Percentiles rank a stretch among this genome's conserved stretches.
Evolutionary conservation across 2,888 invertebrate genomes (phyloP).

Genomic region (Drosophila ustulata): DNA sequence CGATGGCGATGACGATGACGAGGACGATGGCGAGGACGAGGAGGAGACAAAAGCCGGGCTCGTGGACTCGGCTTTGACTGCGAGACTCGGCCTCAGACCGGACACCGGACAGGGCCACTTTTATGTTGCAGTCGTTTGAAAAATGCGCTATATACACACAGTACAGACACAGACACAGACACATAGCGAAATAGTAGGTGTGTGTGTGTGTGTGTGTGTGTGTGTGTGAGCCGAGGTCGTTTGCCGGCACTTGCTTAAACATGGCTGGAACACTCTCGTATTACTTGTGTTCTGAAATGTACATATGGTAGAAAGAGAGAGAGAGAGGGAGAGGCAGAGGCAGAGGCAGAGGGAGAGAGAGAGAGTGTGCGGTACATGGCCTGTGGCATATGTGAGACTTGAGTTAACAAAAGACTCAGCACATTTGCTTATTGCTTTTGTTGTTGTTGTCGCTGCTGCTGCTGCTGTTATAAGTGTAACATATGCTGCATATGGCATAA

Average conservation of each 20-base stretch:
- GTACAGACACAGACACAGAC: neutral
- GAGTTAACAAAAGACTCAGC: constrained; percentile 55
- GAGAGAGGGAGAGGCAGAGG: neutral
- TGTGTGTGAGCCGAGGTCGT: constrained; percentile 61
- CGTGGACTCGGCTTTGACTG: constrained; percentile 12
- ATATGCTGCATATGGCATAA: constrained; percentile 58
- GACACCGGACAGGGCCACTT: constrained; percentile 15
- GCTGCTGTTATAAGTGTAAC: constrained; percentile 48
- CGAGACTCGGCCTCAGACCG: constrained; percentile 37
- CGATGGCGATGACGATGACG: constrained; percentile 12
- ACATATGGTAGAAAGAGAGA: constrained; percentile 4
- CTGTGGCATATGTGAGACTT: constrained; percentile 27
- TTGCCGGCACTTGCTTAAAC: constrained; percentile 70
- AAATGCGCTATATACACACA: constrained; percentile 10
- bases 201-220: constrained; percentile 20
- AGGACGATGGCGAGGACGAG: constrained; percentile 25
- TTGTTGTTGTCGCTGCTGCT: constrained; percentile 22
- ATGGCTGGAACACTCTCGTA: constrained; percentile 30
- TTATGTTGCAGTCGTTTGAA: constrained; percentile 23
- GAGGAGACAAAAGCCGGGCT: constrained; percentile 18
- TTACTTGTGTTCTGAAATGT: constrained; percentile 14
- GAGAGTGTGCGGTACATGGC: constrained; percentile 12
- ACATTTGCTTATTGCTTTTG: constrained; percentile 48
- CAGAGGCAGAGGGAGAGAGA: neutral
- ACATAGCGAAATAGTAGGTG: neutral